A percentile compares a stretch with the other conserved stretches of the same genome.
These are phyloP conservation scores for Alcedo quadribrachys DNA, from an alignment of 2,797 vertebrate genomes.

Conservation along the genomic window DNA sequence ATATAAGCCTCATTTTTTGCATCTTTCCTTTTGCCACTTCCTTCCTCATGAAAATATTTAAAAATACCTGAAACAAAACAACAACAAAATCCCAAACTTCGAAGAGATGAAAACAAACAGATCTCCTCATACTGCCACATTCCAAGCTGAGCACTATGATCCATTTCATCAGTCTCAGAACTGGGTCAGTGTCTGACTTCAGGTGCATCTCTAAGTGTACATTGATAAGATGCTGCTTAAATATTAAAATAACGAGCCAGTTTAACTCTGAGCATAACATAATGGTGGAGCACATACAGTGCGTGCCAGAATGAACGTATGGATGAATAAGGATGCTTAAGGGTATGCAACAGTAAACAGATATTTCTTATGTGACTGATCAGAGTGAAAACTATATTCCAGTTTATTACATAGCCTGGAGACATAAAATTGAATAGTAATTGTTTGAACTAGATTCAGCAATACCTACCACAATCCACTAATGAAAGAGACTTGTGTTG, in stretches of 20 bases:
- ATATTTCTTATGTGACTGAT: constrained; percentile 68
- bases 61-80: not conserved
- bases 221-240: not conserved
- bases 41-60: not conserved
- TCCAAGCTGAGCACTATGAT: not conserved
- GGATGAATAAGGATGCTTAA: constrained; percentile 64
- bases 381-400: constrained; percentile 78
- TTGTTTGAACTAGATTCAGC: constrained; percentile 82
- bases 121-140: not conserved
- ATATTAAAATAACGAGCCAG: not conserved
- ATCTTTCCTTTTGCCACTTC: not conserved
- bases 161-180: not conserved
- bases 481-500: constrained; percentile 83
- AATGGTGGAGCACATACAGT: not conserved
- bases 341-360: constrained; percentile 82
- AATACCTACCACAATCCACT: constrained; percentile 82
- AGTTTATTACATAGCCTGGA: constrained; percentile 80
- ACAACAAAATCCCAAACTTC: not conserved
- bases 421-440: constrained; percentile 79
- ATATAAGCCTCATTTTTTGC: not conserved
- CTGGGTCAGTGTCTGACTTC: not conserved
- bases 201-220: not conserved
- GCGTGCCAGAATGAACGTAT: not conserved
- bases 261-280: not conserved
- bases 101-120: not conserved